Evolutionary conservation across 2,797 vertebrate species (phyloP), one percentile per base, ranked within the genome.

Genomic region (Scleropages formosus): DNA sequence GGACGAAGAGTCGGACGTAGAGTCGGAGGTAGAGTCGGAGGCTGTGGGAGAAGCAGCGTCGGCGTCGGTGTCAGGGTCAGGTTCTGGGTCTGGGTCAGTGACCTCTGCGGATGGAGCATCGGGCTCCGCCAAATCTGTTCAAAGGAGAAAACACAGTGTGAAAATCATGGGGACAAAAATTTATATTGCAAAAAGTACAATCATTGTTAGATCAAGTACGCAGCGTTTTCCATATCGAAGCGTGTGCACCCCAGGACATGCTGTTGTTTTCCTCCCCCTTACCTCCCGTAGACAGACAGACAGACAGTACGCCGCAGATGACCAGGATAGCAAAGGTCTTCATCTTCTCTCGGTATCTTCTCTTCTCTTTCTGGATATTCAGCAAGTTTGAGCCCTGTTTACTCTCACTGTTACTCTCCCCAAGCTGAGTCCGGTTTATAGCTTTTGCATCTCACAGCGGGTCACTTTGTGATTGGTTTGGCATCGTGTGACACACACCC

Each of bases 261-360:
- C n/a, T n/a, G n/a, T n/a, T n/a, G n/a, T n/a, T n/a, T n/a, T 39
- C 20, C 16, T 63, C 6, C 26, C 22, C 22, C 93, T 89, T 91
- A 98, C 97, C 96, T 27, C 95, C 94, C 80, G 91, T 94, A 79
- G 94, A 90, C 80, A 86, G 86, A 84, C 89, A 91, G 78, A 93
- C 82, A 0, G 91, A 89, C 73, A 95, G 83, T 18, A 93, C 85
- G 60, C 93, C 85, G 81, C 95, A 91, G 81, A 94, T 12, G 0
- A 46, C 72, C 71, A 96, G 85, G 31, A 94, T 69, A 24, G 89
- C 74, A 74, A 98, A 86, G 68, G 90, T 86, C 90, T 93, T 96
- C 97, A 99, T 99, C 82, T 78, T 94, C 83, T 66, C 78, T 53
- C 75, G 71, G 71, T 79, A 77, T 82, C n/a, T 22, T 72, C 16